Conservation (phyloP, 2,888 invertebrate species). For the Amaurobius ferox region DNA sequence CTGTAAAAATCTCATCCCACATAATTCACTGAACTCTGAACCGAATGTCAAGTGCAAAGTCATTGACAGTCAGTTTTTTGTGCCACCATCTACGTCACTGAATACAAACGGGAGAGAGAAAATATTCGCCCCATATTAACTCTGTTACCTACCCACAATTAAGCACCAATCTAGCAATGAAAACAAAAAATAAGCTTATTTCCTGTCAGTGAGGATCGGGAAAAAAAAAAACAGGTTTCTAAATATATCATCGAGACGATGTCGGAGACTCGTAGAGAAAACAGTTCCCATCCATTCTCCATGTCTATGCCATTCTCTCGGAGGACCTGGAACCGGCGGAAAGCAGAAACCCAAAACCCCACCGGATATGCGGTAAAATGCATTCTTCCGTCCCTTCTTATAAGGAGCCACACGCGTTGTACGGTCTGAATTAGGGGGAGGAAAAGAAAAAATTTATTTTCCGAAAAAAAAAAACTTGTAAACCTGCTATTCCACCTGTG, state of each 20-base stretch:
- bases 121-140: too few relatives aligned
- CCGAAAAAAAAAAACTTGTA: not conserved
- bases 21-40: too few relatives aligned
- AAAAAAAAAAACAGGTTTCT: not conserved
- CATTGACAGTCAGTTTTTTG: not conserved
- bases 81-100: not conserved
- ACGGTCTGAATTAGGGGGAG: not conserved
- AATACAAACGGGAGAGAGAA: too few relatives aligned
- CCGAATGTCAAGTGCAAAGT: too few relatives aligned
- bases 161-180: not conserved
- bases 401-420: slow-evolving; percentile 2
- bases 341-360: not conserved
- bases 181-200: not conserved
- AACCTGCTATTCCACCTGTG: not conserved
- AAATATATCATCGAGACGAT: not conserved
- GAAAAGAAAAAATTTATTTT: not conserved
- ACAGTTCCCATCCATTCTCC: not conserved
- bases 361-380: slow-evolving; percentile 4
- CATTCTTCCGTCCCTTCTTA: not conserved
- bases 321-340: not conserved
- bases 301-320: too few relatives aligned
- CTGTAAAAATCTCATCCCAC: too few relatives aligned
- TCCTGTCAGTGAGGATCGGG: not conserved
- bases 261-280: not conserved
- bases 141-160: not conserved